Evolutionary conservation across 2,797 vertebrate species (phyloP), one percentile per base, ranked within the genome.

Genomic region (Rousettus madagascariensis): DNA sequence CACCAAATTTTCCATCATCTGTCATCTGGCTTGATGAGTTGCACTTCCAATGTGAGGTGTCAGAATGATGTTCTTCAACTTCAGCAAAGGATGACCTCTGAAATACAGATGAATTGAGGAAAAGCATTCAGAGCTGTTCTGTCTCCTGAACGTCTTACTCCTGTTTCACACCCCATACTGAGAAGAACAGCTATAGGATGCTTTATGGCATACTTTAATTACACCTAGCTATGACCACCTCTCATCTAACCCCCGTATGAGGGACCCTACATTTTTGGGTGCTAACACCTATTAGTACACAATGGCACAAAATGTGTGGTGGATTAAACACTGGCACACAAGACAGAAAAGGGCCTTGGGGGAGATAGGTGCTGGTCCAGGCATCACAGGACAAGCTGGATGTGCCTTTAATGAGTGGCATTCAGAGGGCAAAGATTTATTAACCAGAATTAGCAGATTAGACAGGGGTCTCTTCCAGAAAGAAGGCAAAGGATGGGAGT

Each of bases 1-100:
- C 85, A 98, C 95, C 96, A 98, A 98, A 92, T 96, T 98, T 96
- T 98, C 97, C 79, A 98, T 97, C 74, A 98, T 98, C 53, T 94
- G 86, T 69, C 41, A 78, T 30, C 26, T 53, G 7, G 98, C 78
- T 93, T 97, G 98, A 72, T 97, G 69, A 43, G 98, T 98, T 95
- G 97, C 96, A 68, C 92, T 97, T 88, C 98, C 98, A 0, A 98
- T 72, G 82, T 99, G 98, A 89, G 98, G 98, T 2, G 97, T 97
- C 97, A 99, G 74, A 79, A 98, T 97, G 86, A 99, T 20, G 0
- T 99, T 99, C 69, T 98, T 98, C 78, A 99, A 74, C 75, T 98
- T 97, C 72, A 99, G 78, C 95, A 99, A 87, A 8, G 97, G 97
- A 61, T 99, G 98, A 94, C 98, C 98, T 97, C 98, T 99, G 98